phyloP scores from a whole-genome alignment of 2,888 invertebrate species.

The Hypercompe scribonia region DNA sequence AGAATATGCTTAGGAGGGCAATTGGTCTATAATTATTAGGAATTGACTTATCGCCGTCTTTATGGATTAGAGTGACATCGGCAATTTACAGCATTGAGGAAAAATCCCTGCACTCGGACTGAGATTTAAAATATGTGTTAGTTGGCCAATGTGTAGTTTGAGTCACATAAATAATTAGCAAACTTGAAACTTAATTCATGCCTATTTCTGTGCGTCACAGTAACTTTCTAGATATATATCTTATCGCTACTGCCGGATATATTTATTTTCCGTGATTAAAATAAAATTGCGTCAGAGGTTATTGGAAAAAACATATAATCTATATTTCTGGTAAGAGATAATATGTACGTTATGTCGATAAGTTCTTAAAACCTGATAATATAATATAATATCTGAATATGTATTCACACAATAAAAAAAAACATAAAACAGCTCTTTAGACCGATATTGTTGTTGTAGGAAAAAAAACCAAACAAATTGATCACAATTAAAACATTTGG shows the following conservation, averaged over 20 bases:
- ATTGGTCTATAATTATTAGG: too few species aligned
- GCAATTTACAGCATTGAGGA: too few species aligned
- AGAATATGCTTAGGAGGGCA: too few species aligned
- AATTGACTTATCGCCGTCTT: too few species aligned
- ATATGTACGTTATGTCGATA: slow-evolving; percentile 43
- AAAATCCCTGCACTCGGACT: too few species aligned
- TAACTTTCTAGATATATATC: slow-evolving; percentile 57
- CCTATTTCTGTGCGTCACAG: slow-evolving; percentile 25
- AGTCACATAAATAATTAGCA: too few species aligned
- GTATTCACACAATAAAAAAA: background rate
- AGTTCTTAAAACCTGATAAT: slow-evolving; percentile 15
- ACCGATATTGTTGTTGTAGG: background rate
- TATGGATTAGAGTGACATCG: too few species aligned
- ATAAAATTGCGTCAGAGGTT: slow-evolving; percentile 12
- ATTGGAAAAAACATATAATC: slow-evolving; percentile 46
- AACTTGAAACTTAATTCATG: too few species aligned
- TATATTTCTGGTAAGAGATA: slow-evolving; percentile 45
- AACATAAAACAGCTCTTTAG: slow-evolving; percentile 5
- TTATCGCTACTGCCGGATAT: slow-evolving; percentile 53
- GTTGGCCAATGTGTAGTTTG: too few species aligned
- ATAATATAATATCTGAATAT: too few species aligned
- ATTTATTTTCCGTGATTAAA: slow-evolving; percentile 45
- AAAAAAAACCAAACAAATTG: background rate
- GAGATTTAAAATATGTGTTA: too few species aligned
- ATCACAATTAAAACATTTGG: too few species aligned